Conservation (phyloP, 2,888 invertebrate species). For the Ochropacha duplaris region DNA sequence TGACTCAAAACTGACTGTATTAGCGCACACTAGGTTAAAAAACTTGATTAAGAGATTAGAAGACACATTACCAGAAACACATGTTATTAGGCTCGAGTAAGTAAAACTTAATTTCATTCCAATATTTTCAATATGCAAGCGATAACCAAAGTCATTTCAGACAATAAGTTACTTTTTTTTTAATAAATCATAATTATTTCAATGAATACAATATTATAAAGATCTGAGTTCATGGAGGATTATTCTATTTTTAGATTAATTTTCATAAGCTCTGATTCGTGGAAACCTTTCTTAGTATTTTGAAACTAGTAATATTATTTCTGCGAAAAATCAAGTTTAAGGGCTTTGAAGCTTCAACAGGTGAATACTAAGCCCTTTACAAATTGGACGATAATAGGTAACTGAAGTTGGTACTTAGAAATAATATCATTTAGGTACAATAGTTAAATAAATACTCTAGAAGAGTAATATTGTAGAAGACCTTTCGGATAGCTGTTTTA, state of each 20-base stretch:
- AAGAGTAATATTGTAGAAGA: background rate
- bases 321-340: background rate
- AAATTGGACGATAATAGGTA: background rate
- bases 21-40: constrained; percentile 66
- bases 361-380: background rate
- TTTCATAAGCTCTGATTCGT: background rate
- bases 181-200: no score
- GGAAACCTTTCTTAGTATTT: background rate
- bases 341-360: background rate
- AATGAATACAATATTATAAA: background rate
- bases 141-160: no score
- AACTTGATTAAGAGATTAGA: constrained; percentile 67
- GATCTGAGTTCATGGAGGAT: no score
- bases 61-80: constrained; percentile 69
- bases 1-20: constrained; percentile 58
- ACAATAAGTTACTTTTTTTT: no score
- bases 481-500: no score
- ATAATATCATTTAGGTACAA: background rate
- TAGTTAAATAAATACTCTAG: background rate
- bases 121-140: background rate
- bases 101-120: constrained; percentile 29
- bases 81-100: constrained; percentile 78
- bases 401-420: background rate
- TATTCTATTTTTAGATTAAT: background rate
- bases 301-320: background rate